Evolutionary conservation across 2,888 invertebrate species (phyloP), one percentile per base, ranked within the genome.

Genomic region (Drosophila histrio): DNA sequence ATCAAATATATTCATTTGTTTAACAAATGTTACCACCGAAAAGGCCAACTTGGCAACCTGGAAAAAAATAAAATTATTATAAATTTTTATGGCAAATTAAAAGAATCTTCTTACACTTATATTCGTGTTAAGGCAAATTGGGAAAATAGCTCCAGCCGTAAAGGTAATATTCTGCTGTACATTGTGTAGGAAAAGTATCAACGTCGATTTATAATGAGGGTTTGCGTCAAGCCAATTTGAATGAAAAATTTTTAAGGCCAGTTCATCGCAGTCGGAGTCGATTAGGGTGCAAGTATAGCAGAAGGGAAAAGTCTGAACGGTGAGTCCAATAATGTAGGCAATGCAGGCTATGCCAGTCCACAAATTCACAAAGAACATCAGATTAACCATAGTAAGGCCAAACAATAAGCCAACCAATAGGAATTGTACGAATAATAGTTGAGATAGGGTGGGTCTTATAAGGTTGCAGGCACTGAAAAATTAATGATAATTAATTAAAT

Each of bases 31-130:
- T 0, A 76, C 61, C 8, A 84, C 85, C 0, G 82, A 64, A 59
- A 82, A 82, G 0, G 85, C 82, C 21, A 84, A 24, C 19, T 81
- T 78, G 0, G 82, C 82, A 4, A 84, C 76, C 87, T 87, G 3
- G 1, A 39, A 50, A 7, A 17, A n/a, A 9, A 28, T n/a, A 5
- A 47, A 9, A 21, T 15, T 4, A 0, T 0, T 6, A 15, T 1
- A 0, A 15, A 24, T 8, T 15, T 6, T 19, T 30, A 19, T 0
- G 3, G 0, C 0, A 6, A 34, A 21, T 17, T 1, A 1, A 13
- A 19, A 19, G 13, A 11, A 2, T 26, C 0, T 41, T 32, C 64
- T 57, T 50, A 76, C 77, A 17, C 38, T 43, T 22, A 77, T 73
- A 3, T 76, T 77, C 1, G 77, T 64, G n/a, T 34, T 32, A 4